phyloP scores from a whole-genome alignment of 2,797 vertebrate species.

The Enteromius thamalakanensis region DNA sequence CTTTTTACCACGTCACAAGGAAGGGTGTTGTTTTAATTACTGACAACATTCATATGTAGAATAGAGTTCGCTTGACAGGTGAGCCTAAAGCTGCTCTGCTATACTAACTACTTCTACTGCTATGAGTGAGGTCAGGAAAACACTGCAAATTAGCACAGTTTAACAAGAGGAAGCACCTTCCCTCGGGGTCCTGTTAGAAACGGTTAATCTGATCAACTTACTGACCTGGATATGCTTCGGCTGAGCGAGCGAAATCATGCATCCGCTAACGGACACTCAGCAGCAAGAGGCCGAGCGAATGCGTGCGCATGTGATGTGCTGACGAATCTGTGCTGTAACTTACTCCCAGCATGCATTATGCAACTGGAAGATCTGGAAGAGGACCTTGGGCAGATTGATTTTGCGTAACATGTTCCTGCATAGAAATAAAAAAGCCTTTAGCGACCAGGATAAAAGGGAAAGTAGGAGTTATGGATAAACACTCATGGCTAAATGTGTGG shows the following conservation, averaged over 20 bases:
- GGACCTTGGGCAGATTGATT: slow-evolving; percentile 35
- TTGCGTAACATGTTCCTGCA: slow-evolving; percentile 46
- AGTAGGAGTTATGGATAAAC: not conserved
- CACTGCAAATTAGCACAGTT: slow-evolving; percentile 39
- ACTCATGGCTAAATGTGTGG: slow-evolving; percentile 13
- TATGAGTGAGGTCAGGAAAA: not conserved
- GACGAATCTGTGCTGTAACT: slow-evolving; percentile 4
- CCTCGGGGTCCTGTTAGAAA: slow-evolving; percentile 58
- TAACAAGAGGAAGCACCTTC: slow-evolving; percentile 25
- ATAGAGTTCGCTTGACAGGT: not conserved
- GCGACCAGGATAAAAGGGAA: not conserved
- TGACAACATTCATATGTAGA: not conserved
- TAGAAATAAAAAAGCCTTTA: slow-evolving; percentile 30
- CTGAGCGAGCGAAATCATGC: slow-evolving; percentile 49
- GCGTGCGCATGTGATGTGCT: not conserved
- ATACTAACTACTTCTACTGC: not conserved
- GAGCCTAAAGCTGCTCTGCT: not conserved
- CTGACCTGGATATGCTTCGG: slow-evolving; percentile 61
- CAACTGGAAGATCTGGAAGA: slow-evolving; percentile 46
- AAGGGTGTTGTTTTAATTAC: slow-evolving; percentile 6
- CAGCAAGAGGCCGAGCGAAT: not conserved
- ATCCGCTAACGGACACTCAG: slow-evolving; percentile 25
- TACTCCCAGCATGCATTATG: slow-evolving; percentile 34
- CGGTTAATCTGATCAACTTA: slow-evolving; percentile 64
- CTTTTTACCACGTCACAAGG: not conserved